phyloP scores from a whole-genome alignment of 2,888 invertebrate species.

The Megamerina dolium region DNA sequence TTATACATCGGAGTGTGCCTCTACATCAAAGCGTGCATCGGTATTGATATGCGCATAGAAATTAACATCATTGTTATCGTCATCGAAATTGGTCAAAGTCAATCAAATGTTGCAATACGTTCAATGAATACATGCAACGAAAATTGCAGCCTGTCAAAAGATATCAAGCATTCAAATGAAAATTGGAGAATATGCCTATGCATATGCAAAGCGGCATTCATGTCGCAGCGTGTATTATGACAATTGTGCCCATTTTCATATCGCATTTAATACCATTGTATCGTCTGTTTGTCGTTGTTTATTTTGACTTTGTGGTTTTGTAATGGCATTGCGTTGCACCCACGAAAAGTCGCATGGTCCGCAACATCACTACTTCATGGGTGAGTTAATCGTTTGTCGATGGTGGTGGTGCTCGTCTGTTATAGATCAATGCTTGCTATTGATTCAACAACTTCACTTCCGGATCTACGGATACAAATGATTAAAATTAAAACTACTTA shows the following conservation, averaged over 20 bases:
- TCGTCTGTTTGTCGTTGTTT: background rate
- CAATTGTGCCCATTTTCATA: background rate
- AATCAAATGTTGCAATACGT: background rate
- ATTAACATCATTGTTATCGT: background rate
- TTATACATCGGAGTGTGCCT: no score
- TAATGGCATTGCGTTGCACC: background rate
- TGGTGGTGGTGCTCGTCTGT: constrained; percentile 22
- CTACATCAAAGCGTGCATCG: background rate
- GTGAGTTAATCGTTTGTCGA: background rate
- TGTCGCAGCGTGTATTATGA: no score
- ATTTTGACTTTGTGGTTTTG: background rate
- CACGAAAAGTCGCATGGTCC: background rate
- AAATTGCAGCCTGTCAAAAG: background rate
- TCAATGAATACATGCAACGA: no score
- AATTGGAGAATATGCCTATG: constrained; percentile 20
- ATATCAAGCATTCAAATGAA: constrained; percentile 8
- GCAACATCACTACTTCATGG: background rate
- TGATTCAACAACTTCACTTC: constrained; percentile 32
- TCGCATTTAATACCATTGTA: background rate
- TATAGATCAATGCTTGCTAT: constrained; percentile 19
- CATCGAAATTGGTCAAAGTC: background rate
- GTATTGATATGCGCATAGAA: background rate
- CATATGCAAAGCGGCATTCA: no score
- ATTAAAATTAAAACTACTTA: no score
- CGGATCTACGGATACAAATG: constrained; percentile 19